Conservation (phyloP, 2,113 vertebrate species). For the Misgurnus anguillicaudatus region DNA sequence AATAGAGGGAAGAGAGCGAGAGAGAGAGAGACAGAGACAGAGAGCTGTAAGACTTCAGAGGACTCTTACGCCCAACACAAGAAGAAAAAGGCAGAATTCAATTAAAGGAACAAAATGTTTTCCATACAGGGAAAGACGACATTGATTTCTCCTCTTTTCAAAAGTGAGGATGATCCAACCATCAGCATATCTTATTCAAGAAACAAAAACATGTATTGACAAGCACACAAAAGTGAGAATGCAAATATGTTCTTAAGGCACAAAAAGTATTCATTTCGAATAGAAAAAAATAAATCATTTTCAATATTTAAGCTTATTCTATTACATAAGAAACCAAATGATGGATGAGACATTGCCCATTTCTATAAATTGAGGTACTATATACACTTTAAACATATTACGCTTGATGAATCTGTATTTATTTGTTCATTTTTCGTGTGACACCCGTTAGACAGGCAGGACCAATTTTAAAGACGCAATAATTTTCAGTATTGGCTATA, state of each 20-base stretch:
- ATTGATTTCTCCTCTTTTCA: conserved; percentile 62
- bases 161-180: conserved; percentile 51
- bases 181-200: conserved; percentile 54
- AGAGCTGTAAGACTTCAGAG: conserved; percentile 81
- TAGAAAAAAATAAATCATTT: too few relatives aligned
- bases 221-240: conserved; percentile 40
- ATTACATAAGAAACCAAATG: too few relatives aligned
- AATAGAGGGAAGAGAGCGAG: conserved; percentile 77
- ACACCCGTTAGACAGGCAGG: conserved; percentile 69
- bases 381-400: conserved; percentile 5
- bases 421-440: conserved; percentile 50
- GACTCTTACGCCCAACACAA: conserved; percentile 66
- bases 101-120: conserved; percentile 65
- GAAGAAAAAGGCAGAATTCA: conserved; percentile 65
- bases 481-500: conserved; percentile 72
- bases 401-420: conserved; percentile 1
- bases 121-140: conserved; percentile 61
- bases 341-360: too few relatives aligned
- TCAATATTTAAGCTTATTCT: too few relatives aligned
- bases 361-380: too few relatives aligned
- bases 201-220: conserved; percentile 40
- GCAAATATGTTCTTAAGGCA: conserved; percentile 27
- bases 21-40: conserved; percentile 75
- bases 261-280: background rate
- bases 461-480: conserved; percentile 66